A percentile compares a stretch with the other conserved stretches of the same genome.
These are phyloP conservation scores for Metacarcinus magister DNA, from an alignment of 2,888 invertebrate genomes.

Conservation along the genomic window DNA sequence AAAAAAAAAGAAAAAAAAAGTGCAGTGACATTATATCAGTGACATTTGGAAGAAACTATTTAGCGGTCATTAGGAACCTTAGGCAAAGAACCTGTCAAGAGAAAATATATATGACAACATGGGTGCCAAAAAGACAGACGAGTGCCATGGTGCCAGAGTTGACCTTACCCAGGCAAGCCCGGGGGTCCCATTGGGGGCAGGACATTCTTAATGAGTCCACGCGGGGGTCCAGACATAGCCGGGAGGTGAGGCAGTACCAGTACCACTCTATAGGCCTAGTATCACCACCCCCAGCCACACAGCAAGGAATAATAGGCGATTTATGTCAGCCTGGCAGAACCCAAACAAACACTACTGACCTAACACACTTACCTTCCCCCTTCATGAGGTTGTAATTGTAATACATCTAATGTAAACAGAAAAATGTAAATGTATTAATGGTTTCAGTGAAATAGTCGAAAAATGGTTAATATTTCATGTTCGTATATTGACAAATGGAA, in stretches of 20 bases:
- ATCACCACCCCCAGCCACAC: not conserved
- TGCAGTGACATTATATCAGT: no score
- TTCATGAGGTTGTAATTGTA: not conserved
- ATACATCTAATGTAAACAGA: not conserved
- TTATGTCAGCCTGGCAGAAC: not conserved
- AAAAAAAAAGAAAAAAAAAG: no score
- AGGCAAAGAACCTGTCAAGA: no score
- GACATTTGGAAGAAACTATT: no score
- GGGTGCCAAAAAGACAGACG: not conserved
- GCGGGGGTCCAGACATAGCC: not conserved
- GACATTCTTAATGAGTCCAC: conserved; percentile 29
- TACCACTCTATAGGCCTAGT: not conserved
- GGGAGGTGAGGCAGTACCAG: not conserved
- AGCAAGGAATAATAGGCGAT: not conserved
- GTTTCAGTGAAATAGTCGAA: not conserved
- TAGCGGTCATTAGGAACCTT: no score
- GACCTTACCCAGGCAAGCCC: not conserved
- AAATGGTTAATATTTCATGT: not conserved
- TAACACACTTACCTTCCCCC: not conserved
- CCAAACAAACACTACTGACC: conserved; percentile 33
- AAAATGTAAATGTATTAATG: not conserved
- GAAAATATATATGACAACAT: not conserved
- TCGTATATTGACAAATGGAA: not conserved
- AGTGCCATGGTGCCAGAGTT: not conserved
- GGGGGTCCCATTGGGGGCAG: not conserved